Base-by-base conservation (phyloP, 2,113 vertebrate genomes). In the Dicentrarchus labrax region DNA sequence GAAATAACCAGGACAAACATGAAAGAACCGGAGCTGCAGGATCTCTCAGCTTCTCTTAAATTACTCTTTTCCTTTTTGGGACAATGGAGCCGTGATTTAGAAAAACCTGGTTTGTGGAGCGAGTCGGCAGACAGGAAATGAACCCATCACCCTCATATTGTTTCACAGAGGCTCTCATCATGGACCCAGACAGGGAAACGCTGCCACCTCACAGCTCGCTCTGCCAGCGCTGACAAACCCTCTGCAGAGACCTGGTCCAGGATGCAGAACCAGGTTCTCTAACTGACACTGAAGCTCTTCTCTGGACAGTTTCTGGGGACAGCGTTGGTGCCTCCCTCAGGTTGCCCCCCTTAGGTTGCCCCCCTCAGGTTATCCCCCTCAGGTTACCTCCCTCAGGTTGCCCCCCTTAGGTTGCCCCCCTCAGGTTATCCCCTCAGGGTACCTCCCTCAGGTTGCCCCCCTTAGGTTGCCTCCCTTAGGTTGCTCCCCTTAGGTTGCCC, bases 1-100 rank as follows among this genome's bases (percentile, higher is more conserved):
- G 5, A 60, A 64, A 77, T 73, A 62, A 15, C 15, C 21, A 21
- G 39, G 36, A 39, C 38, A n/a, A 30, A 88, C 75, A 80, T 86
- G 83, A 73, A 73, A 80, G 76, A 5, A 38, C 0, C 9, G 10
- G 48, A 41, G 19, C 78, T 21, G 77, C 69, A n/a, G 78, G 16
- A 66, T 24, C 62, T 30, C 60, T 47, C 50, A 4, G 17, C 51
- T 59, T 22, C 62, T 4, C 75, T 78, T 80, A 87, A 82, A 89
- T 80, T 65, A 21, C 75, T 22, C 12, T 72, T 53, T 89, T 89
- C 88, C 88, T 81, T 38, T 72, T 21, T 0, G 30, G 61, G 75
- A 89, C 85, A 89, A 82, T 89, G 8, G 85, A 59, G 66, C 21
- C 0, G 10, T 2, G 19, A 21, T 67, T 68, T 0, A 51, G 36